Conservation (phyloP, 2,888 invertebrate species). For the Lasius platythorax region DNA sequence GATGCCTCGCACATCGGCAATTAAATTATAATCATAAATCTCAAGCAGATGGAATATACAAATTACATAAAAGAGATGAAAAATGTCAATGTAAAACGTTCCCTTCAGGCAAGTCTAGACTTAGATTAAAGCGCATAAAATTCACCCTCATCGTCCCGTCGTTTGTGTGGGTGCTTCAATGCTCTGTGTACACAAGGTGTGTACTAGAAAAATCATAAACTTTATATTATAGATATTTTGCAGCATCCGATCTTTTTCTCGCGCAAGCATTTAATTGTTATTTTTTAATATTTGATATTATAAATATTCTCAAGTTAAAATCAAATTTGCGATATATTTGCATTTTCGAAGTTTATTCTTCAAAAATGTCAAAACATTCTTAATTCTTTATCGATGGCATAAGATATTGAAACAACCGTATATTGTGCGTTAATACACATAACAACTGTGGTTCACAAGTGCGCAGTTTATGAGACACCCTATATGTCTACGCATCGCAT, state of each 20-base stretch:
- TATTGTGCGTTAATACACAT: neutral
- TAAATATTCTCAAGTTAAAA: neutral
- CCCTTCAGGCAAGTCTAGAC: constrained; percentile 13
- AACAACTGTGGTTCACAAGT: neutral
- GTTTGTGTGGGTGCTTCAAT: neutral
- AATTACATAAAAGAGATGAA: constrained; percentile 36
- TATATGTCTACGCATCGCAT: constrained; percentile 31
- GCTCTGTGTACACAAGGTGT: neutral
- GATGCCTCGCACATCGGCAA: constrained; percentile 3
- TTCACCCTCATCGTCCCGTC: constrained; percentile 21
- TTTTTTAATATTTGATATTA: neutral
- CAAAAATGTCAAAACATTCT: neutral
- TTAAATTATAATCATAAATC: constrained; percentile 44
- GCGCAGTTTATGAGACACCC: neutral
- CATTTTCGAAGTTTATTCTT: neutral
- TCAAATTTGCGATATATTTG: neutral
- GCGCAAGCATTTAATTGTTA: neutral
- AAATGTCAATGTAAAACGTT: constrained; percentile 5
- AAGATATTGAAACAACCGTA: neutral
- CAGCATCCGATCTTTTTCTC: neutral
- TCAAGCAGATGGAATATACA: constrained; percentile 22
- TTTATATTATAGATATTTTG: neutral
- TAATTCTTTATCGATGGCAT: neutral
- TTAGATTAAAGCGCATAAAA: constrained; percentile 50
- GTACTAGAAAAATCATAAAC: constrained; percentile 28